phyloP scores from a whole-genome alignment of 2,797 vertebrate species.

The Chelon labrosus region DNA sequence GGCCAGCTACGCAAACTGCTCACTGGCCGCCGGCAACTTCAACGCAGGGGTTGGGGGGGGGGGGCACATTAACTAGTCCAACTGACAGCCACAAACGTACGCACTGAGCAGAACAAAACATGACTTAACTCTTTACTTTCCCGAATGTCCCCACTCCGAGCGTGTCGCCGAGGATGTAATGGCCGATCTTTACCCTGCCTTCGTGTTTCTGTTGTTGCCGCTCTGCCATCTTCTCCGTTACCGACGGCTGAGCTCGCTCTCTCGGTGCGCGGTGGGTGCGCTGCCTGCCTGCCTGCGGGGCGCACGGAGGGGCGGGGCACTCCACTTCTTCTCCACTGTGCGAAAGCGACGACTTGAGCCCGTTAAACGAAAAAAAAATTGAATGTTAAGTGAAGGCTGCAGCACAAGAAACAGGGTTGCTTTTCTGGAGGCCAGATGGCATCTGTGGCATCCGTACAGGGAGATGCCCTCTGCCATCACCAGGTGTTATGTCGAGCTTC shows the following conservation, averaged over 20 bases:
- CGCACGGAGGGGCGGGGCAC: slow-evolving; percentile 68
- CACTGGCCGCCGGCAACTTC: slow-evolving; percentile 74
- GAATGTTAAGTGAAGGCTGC: neutral
- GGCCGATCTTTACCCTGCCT: slow-evolving; percentile 96
- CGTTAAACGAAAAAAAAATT: neutral
- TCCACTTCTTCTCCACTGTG: neutral
- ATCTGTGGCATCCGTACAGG: neutral
- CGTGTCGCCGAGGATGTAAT: slow-evolving; percentile 97
- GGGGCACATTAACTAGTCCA: slow-evolving; percentile 18
- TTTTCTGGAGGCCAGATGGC: neutral
- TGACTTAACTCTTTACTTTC: slow-evolving; percentile 99
- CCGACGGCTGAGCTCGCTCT: slow-evolving; percentile 55
- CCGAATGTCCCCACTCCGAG: slow-evolving; percentile 98
- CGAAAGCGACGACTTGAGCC: neutral
- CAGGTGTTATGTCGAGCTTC: neutral
- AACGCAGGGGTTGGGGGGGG: slow-evolving; percentile 23
- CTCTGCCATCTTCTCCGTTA: slow-evolving; percentile 93
- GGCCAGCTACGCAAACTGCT: slow-evolving; percentile 63
- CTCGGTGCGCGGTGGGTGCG: slow-evolving; percentile 59
- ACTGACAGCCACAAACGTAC: slow-evolving; percentile 28
- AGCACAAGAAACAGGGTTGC: neutral
- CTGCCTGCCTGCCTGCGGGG: slow-evolving; percentile 43
- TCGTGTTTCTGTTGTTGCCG: slow-evolving; percentile 92
- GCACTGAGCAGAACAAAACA: slow-evolving; percentile 37
- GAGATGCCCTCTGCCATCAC: too few relatives aligned